Base-by-base conservation (phyloP, 2,797 vertebrate species). In the Macrochelys suwanniensis region DNA sequence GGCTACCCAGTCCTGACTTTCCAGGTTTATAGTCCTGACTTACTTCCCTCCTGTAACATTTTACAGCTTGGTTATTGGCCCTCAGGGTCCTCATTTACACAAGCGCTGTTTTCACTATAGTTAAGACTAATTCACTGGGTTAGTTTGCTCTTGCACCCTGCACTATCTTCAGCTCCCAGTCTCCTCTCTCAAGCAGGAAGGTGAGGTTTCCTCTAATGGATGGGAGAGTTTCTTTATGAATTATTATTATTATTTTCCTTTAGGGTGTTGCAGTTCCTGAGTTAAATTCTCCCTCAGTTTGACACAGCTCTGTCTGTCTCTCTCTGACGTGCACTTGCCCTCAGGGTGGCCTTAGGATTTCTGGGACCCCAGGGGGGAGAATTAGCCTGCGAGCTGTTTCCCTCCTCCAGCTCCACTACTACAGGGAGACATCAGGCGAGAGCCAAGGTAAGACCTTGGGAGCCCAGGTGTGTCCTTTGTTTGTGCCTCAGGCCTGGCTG, bases 91-190 rank as follows among this genome's bases (percentile, higher is more conserved):
- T 97, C 97, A 90, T 97, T 97, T 97, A 94, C 96, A 95, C 96
- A 97, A 97, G 96, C 89, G 95, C 94, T 97, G 95, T 92, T 97
- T 97, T 95, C 5, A 57, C 95, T 95, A 90, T 87, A 96, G 97
- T 97, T 97, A 97, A 96, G 94, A 96, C 96, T 97, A 95, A 97
- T 97, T 97, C 96, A 95, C 94, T 85, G 94, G 94, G 86, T 95
- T 94, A 94, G 94, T 86, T 93, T 84, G 93, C 90, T 97, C 94
- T 93, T 26, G 26, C 83, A 50, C 78, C 86, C 86, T 31, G 23
- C 71, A 9, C 33, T 78, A 78, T 78, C 49, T 5, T 91, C 90
- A 31, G 54, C 7, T 94, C 89, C 88, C 81, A 42, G 82, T 11
- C 91, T 94, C 51, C 84, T 59, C 80, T 77, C 82, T 93, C 85